Conservation (phyloP, 2,113 vertebrate species). For the Albula goreensis region DNA sequence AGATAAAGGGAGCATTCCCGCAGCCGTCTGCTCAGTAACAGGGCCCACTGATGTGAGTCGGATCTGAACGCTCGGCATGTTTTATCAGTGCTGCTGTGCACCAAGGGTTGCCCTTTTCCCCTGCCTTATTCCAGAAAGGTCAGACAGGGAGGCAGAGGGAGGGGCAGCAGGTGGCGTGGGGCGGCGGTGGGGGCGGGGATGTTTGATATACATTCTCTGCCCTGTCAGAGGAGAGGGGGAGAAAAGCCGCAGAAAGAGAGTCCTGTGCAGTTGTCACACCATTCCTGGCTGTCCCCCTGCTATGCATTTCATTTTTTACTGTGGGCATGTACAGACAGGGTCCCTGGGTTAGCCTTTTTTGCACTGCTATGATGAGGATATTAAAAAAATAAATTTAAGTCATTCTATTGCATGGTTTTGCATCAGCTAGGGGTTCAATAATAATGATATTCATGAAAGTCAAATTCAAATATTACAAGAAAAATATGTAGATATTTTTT, state of each 20-base stretch:
- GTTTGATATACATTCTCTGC: neutral
- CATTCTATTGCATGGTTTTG: neutral
- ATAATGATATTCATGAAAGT: neutral
- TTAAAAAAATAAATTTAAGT: neutral
- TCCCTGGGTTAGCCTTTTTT: neutral
- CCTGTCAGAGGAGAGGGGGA: neutral
- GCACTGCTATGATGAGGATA: neutral
- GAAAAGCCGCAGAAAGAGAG: neutral
- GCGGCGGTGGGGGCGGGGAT: neutral
- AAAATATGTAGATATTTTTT: neutral
- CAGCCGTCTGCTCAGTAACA: neutral
- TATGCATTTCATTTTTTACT: neutral
- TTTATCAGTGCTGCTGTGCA: neutral
- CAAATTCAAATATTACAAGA: neutral
- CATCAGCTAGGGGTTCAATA: neutral
- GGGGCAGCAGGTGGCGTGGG: neutral
- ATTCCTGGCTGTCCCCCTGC: neutral
- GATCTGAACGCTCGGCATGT: neutral
- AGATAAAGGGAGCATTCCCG: neutral
- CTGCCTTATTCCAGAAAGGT: conserved; percentile 10
- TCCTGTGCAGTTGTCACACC: neutral
- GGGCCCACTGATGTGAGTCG: neutral
- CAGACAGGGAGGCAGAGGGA: conserved; percentile 13
- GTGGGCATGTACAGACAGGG: neutral
- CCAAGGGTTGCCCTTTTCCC: neutral